These are phyloP conservation scores for Rhinolophus sinicus DNA, from an alignment of 2,113 vertebrate species.

Conservation along the genomic window DNA sequence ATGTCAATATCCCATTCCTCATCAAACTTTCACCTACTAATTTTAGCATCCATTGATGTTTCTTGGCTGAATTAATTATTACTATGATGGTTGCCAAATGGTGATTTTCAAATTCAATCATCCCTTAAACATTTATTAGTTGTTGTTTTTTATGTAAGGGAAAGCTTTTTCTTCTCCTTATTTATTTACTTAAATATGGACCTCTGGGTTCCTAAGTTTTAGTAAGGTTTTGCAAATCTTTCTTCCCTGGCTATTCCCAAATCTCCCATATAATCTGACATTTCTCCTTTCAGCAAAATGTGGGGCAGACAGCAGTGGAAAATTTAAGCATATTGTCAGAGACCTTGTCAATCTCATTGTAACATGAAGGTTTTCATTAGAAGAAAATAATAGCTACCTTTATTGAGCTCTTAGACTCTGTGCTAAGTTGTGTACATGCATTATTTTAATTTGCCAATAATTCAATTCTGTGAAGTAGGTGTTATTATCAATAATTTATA, in stretches of 20 bases:
- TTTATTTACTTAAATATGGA: conserved; percentile 35
- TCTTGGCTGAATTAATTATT: conserved; percentile 75
- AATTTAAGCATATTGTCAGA: background rate
- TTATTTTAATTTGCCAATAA: conserved; percentile 28
- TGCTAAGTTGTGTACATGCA: background rate
- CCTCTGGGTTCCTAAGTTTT: conserved; percentile 17
- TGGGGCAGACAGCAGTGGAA: background rate
- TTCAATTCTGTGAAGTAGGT: background rate
- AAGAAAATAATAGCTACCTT: background rate
- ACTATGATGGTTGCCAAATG: conserved; percentile 59
- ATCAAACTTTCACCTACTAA: conserved; percentile 67
- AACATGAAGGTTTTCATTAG: background rate
- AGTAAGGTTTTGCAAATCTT: conserved; percentile 4
- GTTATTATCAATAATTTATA: background rate
- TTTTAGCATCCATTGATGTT: conserved; percentile 72
- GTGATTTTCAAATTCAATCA: conserved; percentile 64
- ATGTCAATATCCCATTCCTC: conserved; percentile 60
- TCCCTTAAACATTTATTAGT: conserved; percentile 63
- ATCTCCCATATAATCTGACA: background rate
- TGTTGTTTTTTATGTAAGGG: conserved; percentile 18
- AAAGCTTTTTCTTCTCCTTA: conserved; percentile 13
- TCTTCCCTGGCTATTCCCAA: background rate
- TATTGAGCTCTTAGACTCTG: background rate
- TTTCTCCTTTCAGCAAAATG: conserved; percentile 15
- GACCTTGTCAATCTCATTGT: background rate